These are phyloP conservation scores for Leptogaster cylindrica DNA, from an alignment of 2,888 invertebrate species.

Conservation along the genomic window DNA sequence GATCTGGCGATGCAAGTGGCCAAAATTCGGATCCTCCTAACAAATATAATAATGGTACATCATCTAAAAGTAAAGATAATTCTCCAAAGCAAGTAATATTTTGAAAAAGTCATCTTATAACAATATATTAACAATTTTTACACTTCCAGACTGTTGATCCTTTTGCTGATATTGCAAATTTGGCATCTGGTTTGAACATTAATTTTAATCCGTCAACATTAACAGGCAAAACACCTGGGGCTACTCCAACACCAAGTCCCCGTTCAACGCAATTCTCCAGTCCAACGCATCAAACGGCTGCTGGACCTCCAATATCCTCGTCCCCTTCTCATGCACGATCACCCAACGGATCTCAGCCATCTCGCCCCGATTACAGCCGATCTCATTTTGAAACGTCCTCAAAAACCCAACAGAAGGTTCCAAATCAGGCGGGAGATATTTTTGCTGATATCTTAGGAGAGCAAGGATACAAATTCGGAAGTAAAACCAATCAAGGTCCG, in stretches of 20 bases:
- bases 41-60: slow-evolving; percentile 46
- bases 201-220: slow-evolving; percentile 58
- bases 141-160: slow-evolving; percentile 66
- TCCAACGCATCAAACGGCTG: slow-evolving; percentile 57
- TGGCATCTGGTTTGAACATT: slow-evolving; percentile 60
- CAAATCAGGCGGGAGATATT: slow-evolving; percentile 66
- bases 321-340: slow-evolving; percentile 41
- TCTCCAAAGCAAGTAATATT: slow-evolving; percentile 64
- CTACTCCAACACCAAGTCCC: slow-evolving; percentile 57
- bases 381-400: slow-evolving; percentile 69
- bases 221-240: slow-evolving; percentile 55
- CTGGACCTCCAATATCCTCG: slow-evolving; percentile 38
- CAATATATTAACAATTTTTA: not conserved
- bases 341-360: slow-evolving; percentile 34
- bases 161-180: slow-evolving; percentile 73
- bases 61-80: slow-evolving; percentile 58
- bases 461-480: slow-evolving; percentile 85
- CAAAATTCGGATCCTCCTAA: slow-evolving; percentile 47
- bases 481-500: slow-evolving; percentile 74
- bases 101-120: not conserved
- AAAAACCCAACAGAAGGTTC: slow-evolving; percentile 51
- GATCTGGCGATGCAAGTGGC: slow-evolving; percentile 45
- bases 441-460: slow-evolving; percentile 91
- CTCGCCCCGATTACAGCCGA: slow-evolving; percentile 68
- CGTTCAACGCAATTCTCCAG: slow-evolving; percentile 60